These are phyloP conservation scores for Struthio camelus DNA, from an alignment of 2,113 vertebrate genomes.

Conservation along the genomic window DNA sequence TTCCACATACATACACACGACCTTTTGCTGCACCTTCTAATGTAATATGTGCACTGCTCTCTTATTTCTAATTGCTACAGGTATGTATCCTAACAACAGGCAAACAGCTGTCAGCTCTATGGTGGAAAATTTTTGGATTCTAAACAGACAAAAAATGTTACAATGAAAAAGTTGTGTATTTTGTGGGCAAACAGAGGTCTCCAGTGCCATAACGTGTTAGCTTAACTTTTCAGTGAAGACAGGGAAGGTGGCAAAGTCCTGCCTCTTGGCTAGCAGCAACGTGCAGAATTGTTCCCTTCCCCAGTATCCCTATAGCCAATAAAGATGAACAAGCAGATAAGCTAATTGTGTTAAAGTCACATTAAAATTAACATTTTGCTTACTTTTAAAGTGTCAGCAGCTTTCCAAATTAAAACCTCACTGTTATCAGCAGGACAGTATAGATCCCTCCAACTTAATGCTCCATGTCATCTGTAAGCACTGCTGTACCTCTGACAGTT, in stretches of 20 bases:
- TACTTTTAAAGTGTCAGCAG: background rate
- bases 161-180: background rate
- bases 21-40: background rate
- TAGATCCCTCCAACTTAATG: background rate
- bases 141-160: background rate
- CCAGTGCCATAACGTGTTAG: background rate
- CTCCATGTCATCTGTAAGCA: background rate
- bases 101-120: background rate
- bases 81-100: background rate
- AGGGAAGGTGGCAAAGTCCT: background rate
- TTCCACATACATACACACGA: too few relatives aligned
- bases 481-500: background rate
- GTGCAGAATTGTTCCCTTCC: background rate
- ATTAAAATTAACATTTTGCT: too few relatives aligned
- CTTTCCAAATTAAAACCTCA: background rate
- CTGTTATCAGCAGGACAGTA: background rate
- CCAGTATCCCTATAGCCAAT: background rate
- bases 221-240: background rate
- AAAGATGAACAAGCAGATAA: background rate
- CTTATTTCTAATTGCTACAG: background rate
- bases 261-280: background rate
- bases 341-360: background rate
- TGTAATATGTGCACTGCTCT: background rate
- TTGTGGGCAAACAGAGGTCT: background rate
- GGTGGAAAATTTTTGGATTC: background rate